phyloP scores from a whole-genome alignment of 2,888 invertebrate species.

The Nysson spinosus region DNA sequence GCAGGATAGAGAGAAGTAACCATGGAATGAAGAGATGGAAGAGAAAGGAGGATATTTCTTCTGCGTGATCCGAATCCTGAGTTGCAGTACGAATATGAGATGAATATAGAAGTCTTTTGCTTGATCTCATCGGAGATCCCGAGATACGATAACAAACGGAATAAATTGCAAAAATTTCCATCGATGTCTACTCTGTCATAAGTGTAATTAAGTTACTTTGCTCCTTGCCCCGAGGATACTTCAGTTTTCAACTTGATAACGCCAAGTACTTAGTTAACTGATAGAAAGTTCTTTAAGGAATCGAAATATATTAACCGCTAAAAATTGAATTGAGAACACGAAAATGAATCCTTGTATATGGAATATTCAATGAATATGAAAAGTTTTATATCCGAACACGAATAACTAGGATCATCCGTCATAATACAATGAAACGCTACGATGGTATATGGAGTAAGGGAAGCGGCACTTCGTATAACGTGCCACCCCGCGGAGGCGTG shows the following conservation, averaged over 20 bases:
- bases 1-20: constrained; percentile 11
- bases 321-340: too few relatives aligned
- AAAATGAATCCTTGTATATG: too few relatives aligned
- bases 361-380: not conserved
- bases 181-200: too few relatives aligned
- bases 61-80: constrained; percentile 40
- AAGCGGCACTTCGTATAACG: constrained; percentile 44
- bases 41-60: constrained; percentile 43
- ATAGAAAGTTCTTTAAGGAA: not conserved
- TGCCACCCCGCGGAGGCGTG: constrained; percentile 58
- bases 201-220: too few relatives aligned
- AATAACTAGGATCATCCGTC: constrained; percentile 32
- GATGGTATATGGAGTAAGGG: constrained; percentile 33
- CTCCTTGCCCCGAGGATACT: too few relatives aligned
- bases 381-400: constrained; percentile 38
- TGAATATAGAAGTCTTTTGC: not conserved
- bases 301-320: too few relatives aligned
- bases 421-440: constrained; percentile 26
- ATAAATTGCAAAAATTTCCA: not conserved
- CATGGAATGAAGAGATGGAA: constrained; percentile 39
- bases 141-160: not conserved
- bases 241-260: too few relatives aligned
- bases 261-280: too few relatives aligned
- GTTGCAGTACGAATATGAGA: constrained; percentile 15
- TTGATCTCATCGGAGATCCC: not conserved